phyloP scores from a whole-genome alignment of 2,888 invertebrate species.

The Drosophila rubida region DNA sequence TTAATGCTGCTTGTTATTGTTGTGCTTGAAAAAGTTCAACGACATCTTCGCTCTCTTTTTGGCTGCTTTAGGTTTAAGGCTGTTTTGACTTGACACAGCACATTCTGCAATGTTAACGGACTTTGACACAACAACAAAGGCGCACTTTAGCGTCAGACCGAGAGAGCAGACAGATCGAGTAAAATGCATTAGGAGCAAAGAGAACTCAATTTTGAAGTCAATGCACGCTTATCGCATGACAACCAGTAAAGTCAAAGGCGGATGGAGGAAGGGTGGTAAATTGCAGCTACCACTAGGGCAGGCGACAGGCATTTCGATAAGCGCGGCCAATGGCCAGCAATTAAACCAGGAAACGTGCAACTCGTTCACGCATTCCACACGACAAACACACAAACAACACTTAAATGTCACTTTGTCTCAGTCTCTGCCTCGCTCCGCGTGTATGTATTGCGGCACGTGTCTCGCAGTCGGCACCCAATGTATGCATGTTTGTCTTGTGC shows the following conservation, averaged over 20 bases:
- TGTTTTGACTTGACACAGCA: constrained; percentile 24
- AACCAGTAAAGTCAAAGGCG: background rate
- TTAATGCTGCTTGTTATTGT: constrained; percentile 30
- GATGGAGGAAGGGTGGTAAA: constrained; percentile 1
- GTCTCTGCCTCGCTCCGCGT: constrained; percentile 14
- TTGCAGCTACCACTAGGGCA: constrained; percentile 25
- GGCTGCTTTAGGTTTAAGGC: constrained; percentile 29
- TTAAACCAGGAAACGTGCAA: constrained; percentile 58
- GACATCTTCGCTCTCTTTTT: constrained; percentile 55
- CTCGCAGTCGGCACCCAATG: constrained; percentile 1
- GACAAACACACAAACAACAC: constrained; percentile 17
- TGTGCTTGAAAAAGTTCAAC: constrained; percentile 72
- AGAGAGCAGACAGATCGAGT: background rate
- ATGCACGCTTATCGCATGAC: constrained; percentile 36
- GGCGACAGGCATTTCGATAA: constrained; percentile 27
- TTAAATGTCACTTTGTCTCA: constrained; percentile 50
- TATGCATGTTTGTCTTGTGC: background rate
- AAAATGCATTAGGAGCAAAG: constrained; percentile 10
- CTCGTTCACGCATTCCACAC: constrained; percentile 41
- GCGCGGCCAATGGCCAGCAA: constrained; percentile 52
- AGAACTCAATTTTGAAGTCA: constrained; percentile 22
- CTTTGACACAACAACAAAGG: constrained; percentile 31
- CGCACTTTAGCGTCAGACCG: constrained; percentile 29
- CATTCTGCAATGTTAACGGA: constrained; percentile 41
- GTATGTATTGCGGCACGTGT: constrained; percentile 15